Conservation (phyloP, 2,888 invertebrate species). For the Carterocephalus palaemon region DNA sequence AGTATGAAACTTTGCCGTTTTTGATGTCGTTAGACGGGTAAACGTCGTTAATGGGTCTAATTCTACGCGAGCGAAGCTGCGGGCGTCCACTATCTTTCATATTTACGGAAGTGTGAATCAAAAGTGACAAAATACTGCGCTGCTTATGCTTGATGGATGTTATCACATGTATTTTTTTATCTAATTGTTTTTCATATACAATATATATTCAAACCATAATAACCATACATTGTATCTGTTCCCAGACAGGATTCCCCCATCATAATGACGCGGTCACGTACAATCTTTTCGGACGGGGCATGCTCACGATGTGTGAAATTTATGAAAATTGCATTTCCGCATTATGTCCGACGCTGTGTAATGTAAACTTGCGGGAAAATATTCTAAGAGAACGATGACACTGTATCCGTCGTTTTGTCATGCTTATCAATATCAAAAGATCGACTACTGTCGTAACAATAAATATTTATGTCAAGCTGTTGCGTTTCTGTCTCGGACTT, state of each 20-base stretch:
- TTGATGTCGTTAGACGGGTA: no score
- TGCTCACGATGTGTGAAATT: conserved; percentile 75
- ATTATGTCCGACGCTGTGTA: conserved; percentile 60
- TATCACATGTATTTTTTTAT: conserved; percentile 1
- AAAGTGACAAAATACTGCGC: no score
- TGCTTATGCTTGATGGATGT: conserved; percentile 4
- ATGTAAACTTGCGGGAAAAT: conserved; percentile 43
- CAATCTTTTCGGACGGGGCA: conserved; percentile 70
- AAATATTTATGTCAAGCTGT: no score
- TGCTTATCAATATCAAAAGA: no score
- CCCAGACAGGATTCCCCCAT: conserved; percentile 36
- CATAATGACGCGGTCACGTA: conserved; percentile 59
- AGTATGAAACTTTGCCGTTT: no score
- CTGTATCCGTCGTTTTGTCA: conserved; percentile 27
- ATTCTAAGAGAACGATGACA: conserved; percentile 37
- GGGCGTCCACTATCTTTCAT: no score
- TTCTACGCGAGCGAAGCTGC: no score
- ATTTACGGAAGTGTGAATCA: no score
- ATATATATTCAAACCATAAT: not conserved
- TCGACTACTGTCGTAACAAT: not conserved
- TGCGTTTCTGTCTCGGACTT: no score
- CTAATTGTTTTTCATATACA: not conserved
- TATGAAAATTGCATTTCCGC: conserved; percentile 77
- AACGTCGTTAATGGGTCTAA: no score
- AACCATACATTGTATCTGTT: conserved; percentile 2